A percentile compares a stretch with the other conserved stretches of the same genome.
Evolutionary conservation across 2,888 invertebrate species (phyloP).

Genomic region (Drosophila merina): DNA sequence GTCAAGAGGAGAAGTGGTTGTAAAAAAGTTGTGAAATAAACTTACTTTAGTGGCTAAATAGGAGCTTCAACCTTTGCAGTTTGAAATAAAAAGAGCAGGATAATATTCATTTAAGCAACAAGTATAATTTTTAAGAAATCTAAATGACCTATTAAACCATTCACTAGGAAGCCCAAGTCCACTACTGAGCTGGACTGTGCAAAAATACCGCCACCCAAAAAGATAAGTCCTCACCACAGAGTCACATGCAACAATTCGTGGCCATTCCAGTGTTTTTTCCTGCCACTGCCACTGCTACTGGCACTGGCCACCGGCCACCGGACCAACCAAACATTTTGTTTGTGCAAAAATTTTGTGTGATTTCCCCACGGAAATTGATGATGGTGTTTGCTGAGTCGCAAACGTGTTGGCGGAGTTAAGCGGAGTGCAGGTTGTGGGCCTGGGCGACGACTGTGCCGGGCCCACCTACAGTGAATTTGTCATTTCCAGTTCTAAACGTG

Average conservation of each 20-base stretch:
- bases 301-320: neutral
- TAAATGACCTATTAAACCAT: neutral
- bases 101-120: neutral
- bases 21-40: neutral
- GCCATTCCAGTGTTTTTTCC: conserved; percentile 32
- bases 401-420: conserved; percentile 74
- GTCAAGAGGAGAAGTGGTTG: neutral
- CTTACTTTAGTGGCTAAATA: neutral
- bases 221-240: conserved; percentile 40
- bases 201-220: conserved; percentile 20
- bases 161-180: neutral
- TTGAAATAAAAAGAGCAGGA: neutral
- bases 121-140: neutral
- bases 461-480: conserved; percentile 79
- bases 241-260: conserved; percentile 50
- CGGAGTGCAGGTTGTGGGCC: conserved; percentile 43
- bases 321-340: conserved; percentile 71
- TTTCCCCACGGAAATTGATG: conserved; percentile 80
- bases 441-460: conserved; percentile 24
- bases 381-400: conserved; percentile 78
- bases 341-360: conserved; percentile 79
- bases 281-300: neutral
- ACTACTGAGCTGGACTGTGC: conserved; percentile 27
- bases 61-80: neutral
- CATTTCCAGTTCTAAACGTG: conserved; percentile 78